Percentiles rank a stretch among this genome's conserved stretches.
Conservation (phyloP, 2,113 vertebrate genomes). For the Rhabdomys dilectus region DNA sequence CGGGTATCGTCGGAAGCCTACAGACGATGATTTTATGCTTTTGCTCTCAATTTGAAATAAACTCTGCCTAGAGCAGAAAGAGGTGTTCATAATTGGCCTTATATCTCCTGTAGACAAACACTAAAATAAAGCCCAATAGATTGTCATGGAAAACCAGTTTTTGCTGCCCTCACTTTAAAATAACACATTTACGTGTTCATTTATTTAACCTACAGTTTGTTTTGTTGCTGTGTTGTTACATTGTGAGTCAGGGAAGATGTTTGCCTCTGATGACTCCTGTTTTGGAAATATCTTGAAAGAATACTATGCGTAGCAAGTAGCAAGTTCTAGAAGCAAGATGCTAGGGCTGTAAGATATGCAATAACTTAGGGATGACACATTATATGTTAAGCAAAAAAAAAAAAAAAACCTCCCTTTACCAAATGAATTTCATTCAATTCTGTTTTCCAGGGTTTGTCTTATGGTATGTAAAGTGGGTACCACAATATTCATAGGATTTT, state of each 20-base stretch:
- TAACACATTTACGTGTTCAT: neutral
- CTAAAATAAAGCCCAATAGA: conserved; percentile 6
- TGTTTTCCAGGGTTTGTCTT: neutral
- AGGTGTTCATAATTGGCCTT: conserved; percentile 63
- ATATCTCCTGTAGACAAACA: neutral
- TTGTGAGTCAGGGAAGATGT: neutral
- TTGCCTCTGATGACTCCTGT: neutral
- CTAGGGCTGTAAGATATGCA: neutral
- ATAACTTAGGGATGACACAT: neutral
- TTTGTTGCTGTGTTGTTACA: neutral
- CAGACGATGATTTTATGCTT: conserved; percentile 62
- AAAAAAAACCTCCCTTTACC: neutral
- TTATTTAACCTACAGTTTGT: neutral
- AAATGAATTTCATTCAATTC: neutral
- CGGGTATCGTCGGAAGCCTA: conserved; percentile 61
- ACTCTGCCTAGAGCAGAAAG: conserved; percentile 31
- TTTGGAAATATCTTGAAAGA: neutral
- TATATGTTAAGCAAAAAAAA: fast-evolving
- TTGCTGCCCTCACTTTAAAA: neutral
- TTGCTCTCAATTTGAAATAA: conserved; percentile 64
- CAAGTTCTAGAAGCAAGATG: neutral
- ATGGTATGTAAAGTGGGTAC: neutral
- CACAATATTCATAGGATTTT: neutral
- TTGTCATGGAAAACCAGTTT: neutral
- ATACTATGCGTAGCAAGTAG: neutral